These are phyloP conservation scores for Spilarctia lutea DNA, from an alignment of 2,888 invertebrate species.

Conservation along the genomic window DNA sequence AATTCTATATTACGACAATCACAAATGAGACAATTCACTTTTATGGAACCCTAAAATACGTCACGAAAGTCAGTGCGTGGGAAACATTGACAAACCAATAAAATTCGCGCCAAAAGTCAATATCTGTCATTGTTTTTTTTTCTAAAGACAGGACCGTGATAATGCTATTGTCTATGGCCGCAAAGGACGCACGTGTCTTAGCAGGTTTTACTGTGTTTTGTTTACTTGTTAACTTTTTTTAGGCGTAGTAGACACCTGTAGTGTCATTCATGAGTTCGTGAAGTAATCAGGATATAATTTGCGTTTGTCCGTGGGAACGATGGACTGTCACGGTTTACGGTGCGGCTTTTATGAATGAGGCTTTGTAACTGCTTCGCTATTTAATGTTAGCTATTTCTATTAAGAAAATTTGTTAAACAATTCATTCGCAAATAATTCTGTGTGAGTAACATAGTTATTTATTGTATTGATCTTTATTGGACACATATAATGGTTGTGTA, in stretches of 20 bases:
- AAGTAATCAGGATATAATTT: conserved; percentile 65
- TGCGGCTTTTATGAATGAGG: conserved; percentile 43
- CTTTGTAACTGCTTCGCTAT: conserved; percentile 31
- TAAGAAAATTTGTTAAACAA: not conserved
- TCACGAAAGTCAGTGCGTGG: conserved; percentile 55
- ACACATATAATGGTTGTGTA: too few relatives aligned
- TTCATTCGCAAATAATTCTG: not conserved
- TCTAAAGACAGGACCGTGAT: conserved; percentile 55
- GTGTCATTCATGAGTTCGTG: conserved; percentile 71
- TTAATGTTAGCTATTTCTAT: not conserved
- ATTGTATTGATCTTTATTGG: too few relatives aligned
- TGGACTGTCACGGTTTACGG: conserved; percentile 35
- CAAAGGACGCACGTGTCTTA: conserved; percentile 81
- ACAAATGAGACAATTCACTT: conserved; percentile 32
- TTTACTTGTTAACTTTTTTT: conserved; percentile 67
- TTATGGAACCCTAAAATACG: conserved; percentile 37
- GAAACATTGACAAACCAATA: conserved; percentile 71
- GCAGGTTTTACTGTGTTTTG: conserved; percentile 74
- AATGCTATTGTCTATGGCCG: conserved; percentile 79
- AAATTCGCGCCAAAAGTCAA: conserved; percentile 67
- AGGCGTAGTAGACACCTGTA: conserved; percentile 76
- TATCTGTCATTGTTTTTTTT: conserved; percentile 60
- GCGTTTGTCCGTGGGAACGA: conserved; percentile 61
- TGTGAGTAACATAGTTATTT: not conserved
- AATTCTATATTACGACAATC: conserved; percentile 27